Percentiles rank a stretch among this genome's conserved stretches.
These are phyloP conservation scores for Mesocricetus auratus DNA, from an alignment of 2,113 vertebrate species.

Conservation along the genomic window DNA sequence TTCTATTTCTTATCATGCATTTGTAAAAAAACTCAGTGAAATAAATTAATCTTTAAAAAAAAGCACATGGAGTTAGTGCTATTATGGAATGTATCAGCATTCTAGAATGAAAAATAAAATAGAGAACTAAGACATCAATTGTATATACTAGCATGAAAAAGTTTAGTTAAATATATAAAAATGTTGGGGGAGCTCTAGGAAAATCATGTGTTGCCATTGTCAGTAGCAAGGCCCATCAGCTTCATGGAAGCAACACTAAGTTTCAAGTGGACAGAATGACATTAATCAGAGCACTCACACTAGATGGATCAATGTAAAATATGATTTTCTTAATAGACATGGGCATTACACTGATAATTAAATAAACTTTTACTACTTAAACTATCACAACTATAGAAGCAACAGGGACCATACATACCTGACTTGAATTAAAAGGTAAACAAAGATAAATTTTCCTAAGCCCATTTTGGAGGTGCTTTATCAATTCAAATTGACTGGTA, in stretches of 20 bases:
- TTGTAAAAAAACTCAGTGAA: constrained; percentile 79
- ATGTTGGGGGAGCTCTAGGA: constrained; percentile 64
- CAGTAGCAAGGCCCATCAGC: constrained; percentile 77
- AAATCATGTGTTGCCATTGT: constrained; percentile 77
- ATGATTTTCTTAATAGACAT: constrained; percentile 85
- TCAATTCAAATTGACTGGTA: constrained; percentile 18
- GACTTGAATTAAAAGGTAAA: constrained; percentile 81
- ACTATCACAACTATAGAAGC: constrained; percentile 81
- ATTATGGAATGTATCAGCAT: constrained; percentile 40
- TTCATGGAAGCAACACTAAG: constrained; percentile 82
- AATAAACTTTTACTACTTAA: constrained; percentile 88
- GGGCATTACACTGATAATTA: constrained; percentile 85
- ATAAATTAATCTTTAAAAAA: constrained; percentile 76
- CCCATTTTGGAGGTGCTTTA: constrained; percentile 49
- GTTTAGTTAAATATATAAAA: constrained; percentile 60
- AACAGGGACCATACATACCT: constrained; percentile 84
- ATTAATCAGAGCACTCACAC: constrained; percentile 85
- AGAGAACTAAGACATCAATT: constrained; percentile 45
- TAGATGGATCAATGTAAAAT: constrained; percentile 84
- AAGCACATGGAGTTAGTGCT: constrained; percentile 32
- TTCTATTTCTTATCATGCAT: constrained; percentile 76
- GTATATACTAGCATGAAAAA: constrained; percentile 33
- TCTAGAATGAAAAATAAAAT: constrained; percentile 52
- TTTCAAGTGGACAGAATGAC: constrained; percentile 80
- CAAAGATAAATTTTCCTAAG: constrained; percentile 61